Conservation (phyloP, 1,140 invertebrate genomes). For the Galleria mellonella region DNA sequence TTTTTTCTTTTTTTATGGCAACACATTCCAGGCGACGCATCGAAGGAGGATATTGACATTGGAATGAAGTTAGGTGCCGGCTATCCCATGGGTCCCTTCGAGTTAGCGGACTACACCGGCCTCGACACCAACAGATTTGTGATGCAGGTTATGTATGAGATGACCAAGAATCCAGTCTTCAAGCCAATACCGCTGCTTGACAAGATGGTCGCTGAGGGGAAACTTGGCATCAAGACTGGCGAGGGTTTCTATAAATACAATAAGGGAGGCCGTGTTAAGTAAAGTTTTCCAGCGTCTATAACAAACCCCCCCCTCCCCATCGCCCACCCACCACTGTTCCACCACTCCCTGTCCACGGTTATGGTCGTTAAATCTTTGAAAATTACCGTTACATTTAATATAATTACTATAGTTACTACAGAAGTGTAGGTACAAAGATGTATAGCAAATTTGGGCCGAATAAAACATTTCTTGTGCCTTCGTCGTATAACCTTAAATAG, state of each 20-base stretch:
- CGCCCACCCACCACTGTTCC: too few relatives aligned
- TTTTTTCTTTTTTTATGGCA: too few relatives aligned
- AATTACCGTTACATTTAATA: too few relatives aligned
- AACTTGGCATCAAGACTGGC: conserved; percentile 86
- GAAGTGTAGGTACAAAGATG: too few relatives aligned
- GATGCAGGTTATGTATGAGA: conserved; percentile 82
- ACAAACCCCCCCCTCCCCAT: too few relatives aligned
- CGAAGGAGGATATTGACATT: conserved; percentile 84
- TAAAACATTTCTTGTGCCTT: too few relatives aligned
- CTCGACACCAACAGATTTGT: conserved; percentile 81
- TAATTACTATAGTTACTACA: too few relatives aligned
- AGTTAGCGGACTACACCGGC: conserved; percentile 87
- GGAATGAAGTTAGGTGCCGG: conserved; percentile 92
- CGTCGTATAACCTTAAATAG: too few relatives aligned
- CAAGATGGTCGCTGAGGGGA: conserved; percentile 85
- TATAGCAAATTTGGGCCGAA: too few relatives aligned
- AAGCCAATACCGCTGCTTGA: conserved; percentile 78
- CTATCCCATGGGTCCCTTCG: conserved; percentile 91
- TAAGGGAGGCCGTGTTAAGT: conserved; percentile 58
- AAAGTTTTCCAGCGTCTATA: too few relatives aligned
- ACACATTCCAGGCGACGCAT: conserved; percentile 75
- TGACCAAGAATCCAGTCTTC: conserved; percentile 84
- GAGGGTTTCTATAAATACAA: conserved; percentile 91
- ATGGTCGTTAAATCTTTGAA: too few relatives aligned
- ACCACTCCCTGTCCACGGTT: too few relatives aligned